A percentile compares a stretch with the other conserved stretches of the same genome.
Conservation (phyloP, 2,888 invertebrate genomes). For the Pantelozetes paolii region DNA sequence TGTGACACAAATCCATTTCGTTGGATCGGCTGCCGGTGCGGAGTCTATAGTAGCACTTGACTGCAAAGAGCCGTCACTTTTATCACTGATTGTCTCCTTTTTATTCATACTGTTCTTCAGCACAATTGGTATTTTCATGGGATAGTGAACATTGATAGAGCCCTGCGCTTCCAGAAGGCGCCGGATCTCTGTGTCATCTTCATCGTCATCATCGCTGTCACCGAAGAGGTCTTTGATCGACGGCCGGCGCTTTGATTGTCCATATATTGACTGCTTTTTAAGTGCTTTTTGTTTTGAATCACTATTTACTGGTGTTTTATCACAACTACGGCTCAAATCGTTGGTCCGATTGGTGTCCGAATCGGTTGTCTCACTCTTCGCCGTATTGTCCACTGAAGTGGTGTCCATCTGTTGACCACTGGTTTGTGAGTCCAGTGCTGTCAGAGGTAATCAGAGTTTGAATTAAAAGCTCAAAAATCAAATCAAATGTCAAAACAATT, state of each 20-base stretch:
- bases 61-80: no score
- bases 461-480: no score
- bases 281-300: slow-evolving; percentile 44
- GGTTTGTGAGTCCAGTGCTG: no score
- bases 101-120: slow-evolving; percentile 33
- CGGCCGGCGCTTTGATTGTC: slow-evolving; percentile 27
- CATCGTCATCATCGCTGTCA: slow-evolving; percentile 54
- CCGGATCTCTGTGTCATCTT: slow-evolving; percentile 48
- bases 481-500: no score
- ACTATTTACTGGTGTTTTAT: no score
- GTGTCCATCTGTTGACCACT: no score
- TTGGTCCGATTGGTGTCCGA: no score
- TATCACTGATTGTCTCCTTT: background rate
- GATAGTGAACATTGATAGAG: slow-evolving; percentile 40
- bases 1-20: background rate
- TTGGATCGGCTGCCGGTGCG: background rate
- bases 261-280: slow-evolving; percentile 3
- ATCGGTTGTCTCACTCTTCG: no score
- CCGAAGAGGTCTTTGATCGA: slow-evolving; percentile 40
- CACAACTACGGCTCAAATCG: no score
- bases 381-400: no score
- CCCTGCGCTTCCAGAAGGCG: slow-evolving; percentile 38
- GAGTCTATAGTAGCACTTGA: no score
- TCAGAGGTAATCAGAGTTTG: no score
- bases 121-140: slow-evolving; percentile 39